Evolutionary conservation across 1,140 invertebrate genomes (phyloP).

Genomic region (Zaprionus nigranus): DNA sequence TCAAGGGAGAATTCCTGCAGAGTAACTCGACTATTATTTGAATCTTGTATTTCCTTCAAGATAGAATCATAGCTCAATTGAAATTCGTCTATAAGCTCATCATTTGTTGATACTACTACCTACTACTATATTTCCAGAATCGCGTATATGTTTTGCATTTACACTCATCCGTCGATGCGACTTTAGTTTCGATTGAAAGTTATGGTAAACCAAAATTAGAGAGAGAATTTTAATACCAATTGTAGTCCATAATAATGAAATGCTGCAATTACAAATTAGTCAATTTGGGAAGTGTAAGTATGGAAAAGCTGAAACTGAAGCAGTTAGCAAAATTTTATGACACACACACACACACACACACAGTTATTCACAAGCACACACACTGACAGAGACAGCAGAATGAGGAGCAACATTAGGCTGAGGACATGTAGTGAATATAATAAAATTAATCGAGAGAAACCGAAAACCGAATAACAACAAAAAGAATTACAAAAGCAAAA

Average conservation of each 20-base stretch:
- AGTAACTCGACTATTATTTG: slow-evolving; percentile 7
- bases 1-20: not conserved
- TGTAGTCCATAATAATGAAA: slow-evolving; percentile 58
- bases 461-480: slow-evolving; percentile 60
- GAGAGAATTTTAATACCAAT: slow-evolving; percentile 47
- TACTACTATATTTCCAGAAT: slow-evolving; percentile 18
- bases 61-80: slow-evolving; percentile 33
- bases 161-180: not conserved
- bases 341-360: slow-evolving; percentile 42
- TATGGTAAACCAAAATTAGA: slow-evolving; percentile 9
- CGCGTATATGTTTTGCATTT: slow-evolving; percentile 8
- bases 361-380: slow-evolving; percentile 10
- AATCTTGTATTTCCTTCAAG: slow-evolving; percentile 3
- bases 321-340: slow-evolving; percentile 71
- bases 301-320: slow-evolving; percentile 55
- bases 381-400: slow-evolving; percentile 15
- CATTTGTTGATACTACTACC: slow-evolving; percentile 32
- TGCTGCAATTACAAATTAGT: slow-evolving; percentile 78
- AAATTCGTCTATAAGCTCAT: slow-evolving; percentile 27
- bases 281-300: slow-evolving; percentile 75
- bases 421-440: slow-evolving; percentile 60
- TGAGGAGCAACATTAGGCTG: slow-evolving; percentile 30
- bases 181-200: slow-evolving; percentile 33
- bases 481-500: slow-evolving; percentile 15
- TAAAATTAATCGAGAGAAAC: slow-evolving; percentile 41